These are phyloP conservation scores for Glyphotaelius pellucidus DNA, from an alignment of 2,888 invertebrate genomes.

Conservation along the genomic window DNA sequence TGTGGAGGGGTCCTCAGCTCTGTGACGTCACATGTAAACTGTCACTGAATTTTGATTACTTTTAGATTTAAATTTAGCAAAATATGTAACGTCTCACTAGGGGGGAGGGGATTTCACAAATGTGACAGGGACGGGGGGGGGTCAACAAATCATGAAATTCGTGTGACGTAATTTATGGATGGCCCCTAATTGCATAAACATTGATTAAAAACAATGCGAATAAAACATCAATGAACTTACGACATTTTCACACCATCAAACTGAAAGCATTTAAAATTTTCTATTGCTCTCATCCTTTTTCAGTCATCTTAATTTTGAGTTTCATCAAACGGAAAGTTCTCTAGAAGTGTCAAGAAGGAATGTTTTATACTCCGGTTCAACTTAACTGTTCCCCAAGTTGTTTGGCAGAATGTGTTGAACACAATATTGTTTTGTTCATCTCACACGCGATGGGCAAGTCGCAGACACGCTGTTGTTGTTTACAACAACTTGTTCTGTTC, in stretches of 20 bases:
- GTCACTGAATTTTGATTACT: no score
- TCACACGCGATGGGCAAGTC: neutral
- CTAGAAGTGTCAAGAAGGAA: neutral
- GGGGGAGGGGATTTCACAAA: no score
- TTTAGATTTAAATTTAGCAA: no score
- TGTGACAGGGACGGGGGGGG: no score
- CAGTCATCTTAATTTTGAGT: neutral
- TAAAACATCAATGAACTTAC: neutral
- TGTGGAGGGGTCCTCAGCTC: no score
- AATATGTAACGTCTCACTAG: no score
- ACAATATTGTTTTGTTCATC: neutral
- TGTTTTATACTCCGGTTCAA: neutral
- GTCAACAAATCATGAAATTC: no score
- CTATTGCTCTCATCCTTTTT: neutral
- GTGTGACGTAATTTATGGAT: no score
- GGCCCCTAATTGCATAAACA: no score
- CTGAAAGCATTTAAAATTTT: neutral
- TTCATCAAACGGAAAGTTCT: neutral
- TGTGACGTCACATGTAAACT: no score
- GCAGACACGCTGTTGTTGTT: neutral
- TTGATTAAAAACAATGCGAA: no score
- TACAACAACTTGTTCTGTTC: neutral
- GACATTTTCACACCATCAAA: neutral
- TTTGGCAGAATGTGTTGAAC: neutral
- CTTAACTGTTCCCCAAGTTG: neutral